A percentile compares a stretch with the other conserved stretches of the same genome.
Evolutionary conservation across 2,113 vertebrate species (phyloP).

Genomic region (Malurus elegans): DNA sequence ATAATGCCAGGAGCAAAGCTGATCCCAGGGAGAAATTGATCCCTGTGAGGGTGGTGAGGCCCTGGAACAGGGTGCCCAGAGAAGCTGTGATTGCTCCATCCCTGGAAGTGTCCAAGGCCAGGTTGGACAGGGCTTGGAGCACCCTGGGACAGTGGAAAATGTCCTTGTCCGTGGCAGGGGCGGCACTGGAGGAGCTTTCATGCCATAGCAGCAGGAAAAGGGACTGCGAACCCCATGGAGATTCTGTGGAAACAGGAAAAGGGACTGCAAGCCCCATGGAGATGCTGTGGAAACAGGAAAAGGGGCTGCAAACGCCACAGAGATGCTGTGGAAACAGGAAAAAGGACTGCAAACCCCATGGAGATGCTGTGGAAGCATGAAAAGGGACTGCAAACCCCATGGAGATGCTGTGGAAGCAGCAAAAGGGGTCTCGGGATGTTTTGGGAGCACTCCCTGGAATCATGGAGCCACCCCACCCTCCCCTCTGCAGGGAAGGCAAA

Average conservation of each 20-base stretch:
- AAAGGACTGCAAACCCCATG: not conserved
- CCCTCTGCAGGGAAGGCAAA: not conserved
- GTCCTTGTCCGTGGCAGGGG: not conserved
- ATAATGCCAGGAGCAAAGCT: not conserved
- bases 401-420: no score
- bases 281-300: not conserved
- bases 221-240: not conserved
- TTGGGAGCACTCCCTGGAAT: not conserved
- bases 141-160: not conserved
- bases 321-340: not conserved
- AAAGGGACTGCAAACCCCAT: not conserved
- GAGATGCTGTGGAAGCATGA: not conserved
- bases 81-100: not conserved
- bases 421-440: not conserved
- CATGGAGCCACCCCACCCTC: not conserved
- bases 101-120: not conserved
- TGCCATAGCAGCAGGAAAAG: not conserved
- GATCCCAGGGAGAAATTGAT: not conserved
- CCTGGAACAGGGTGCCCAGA: not conserved
- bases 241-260: not conserved
- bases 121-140: not conserved
- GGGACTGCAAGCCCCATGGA: not conserved
- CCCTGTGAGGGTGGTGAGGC: not conserved
- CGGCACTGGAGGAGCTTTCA: not conserved
- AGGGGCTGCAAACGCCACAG: not conserved